phyloP scores from a whole-genome alignment of 1,140 invertebrate genomes.

The Scaptomyza pallida region DNA sequence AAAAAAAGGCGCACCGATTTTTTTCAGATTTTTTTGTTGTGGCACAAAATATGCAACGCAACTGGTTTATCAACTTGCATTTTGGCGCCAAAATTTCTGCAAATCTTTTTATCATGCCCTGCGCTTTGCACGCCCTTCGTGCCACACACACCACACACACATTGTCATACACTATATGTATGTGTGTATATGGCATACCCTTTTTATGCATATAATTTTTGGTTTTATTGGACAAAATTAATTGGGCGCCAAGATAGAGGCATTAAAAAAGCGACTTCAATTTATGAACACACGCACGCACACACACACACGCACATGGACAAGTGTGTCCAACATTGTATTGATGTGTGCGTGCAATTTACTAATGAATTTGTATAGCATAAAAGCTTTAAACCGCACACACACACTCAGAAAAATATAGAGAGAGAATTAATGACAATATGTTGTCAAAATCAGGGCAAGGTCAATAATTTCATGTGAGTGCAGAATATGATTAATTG shows the following conservation, averaged over 20 bases:
- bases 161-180: conserved; percentile 20
- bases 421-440: not conserved
- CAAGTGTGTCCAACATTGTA: conserved; percentile 16
- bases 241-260: conserved; percentile 81
- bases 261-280: conserved; percentile 79
- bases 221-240: conserved; percentile 78
- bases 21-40: conserved; percentile 26
- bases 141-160: conserved; percentile 28
- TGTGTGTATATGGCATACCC: conserved; percentile 32
- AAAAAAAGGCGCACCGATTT: conserved; percentile 70
- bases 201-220: conserved; percentile 78
- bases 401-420: not conserved
- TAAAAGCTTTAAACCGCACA: conserved; percentile 25
- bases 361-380: conserved; percentile 71
- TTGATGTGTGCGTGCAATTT: conserved; percentile 15
- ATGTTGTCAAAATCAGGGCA: not conserved
- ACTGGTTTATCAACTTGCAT: conserved; percentile 83
- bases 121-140: conserved; percentile 73
- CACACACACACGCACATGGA: conserved; percentile 33
- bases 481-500: too few relatives aligned
- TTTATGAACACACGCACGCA: conserved; percentile 47
- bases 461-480: not conserved
- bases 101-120: conserved; percentile 69
- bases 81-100: conserved; percentile 82
- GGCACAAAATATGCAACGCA: conserved; percentile 75